Conservation (phyloP, 2,888 invertebrate species). For the Ornithoptera priamus region DNA sequence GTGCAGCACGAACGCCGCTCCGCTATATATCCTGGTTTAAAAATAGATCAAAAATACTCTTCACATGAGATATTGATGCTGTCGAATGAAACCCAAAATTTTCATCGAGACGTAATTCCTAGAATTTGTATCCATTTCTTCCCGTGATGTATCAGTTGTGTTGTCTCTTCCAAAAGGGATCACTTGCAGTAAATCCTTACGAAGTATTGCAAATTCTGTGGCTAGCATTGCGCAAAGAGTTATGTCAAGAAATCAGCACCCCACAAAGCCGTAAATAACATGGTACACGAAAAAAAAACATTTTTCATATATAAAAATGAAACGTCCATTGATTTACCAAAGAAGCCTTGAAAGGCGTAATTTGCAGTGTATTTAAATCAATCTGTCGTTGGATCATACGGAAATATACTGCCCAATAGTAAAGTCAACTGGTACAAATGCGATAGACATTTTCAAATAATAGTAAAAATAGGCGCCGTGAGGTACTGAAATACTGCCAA, state of each 20-base stretch:
- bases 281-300: constrained; percentile 45
- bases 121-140: not conserved
- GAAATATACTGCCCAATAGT: constrained; percentile 50
- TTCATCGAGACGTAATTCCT: constrained; percentile 17
- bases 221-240: constrained; percentile 49
- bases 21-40: not conserved
- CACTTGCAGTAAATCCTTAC: constrained; percentile 47
- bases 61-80: constrained; percentile 56
- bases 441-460: constrained; percentile 44
- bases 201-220: constrained; percentile 49
- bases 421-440: constrained; percentile 44
- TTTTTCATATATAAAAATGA: constrained; percentile 31
- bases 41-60: constrained; percentile 23
- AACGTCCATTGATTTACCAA: constrained; percentile 40
- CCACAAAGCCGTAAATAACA: constrained; percentile 44
- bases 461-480: constrained; percentile 41
- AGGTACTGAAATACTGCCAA: constrained; percentile 49
- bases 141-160: not conserved
- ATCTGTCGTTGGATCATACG: constrained; percentile 46
- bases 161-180: constrained; percentile 33
- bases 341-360: constrained; percentile 50
- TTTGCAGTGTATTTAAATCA: constrained; percentile 49
- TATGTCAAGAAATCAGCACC: constrained; percentile 52
- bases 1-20: not conserved
- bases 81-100: constrained; percentile 42